Evolutionary conservation across 2,113 vertebrate species (phyloP).

Genomic region (Heptranchias perlo): DNA sequence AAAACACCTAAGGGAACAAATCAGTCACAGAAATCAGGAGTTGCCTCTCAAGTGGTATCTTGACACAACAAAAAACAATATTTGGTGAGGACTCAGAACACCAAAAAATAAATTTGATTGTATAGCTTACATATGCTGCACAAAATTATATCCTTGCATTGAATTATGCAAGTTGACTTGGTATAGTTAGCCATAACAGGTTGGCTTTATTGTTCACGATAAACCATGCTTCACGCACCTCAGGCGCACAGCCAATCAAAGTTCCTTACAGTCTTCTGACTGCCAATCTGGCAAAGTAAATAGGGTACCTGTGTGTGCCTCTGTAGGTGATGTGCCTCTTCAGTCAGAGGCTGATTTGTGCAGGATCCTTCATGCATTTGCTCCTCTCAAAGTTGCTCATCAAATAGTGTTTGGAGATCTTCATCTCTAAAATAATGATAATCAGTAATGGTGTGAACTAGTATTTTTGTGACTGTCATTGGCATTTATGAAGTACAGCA

Average conservation of each 20-base stretch:
- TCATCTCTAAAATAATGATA: too few relatives aligned
- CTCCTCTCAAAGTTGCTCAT: too few relatives aligned
- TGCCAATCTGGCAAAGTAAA: neutral
- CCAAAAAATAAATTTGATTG: neutral
- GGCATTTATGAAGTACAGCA: too few relatives aligned
- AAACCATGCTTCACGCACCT: neutral
- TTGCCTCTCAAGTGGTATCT: neutral
- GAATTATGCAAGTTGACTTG: neutral
- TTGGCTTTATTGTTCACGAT: neutral
- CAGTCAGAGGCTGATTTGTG: too few relatives aligned
- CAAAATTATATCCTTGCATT: neutral
- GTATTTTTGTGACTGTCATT: too few relatives aligned
- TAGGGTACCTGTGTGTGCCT: too few relatives aligned
- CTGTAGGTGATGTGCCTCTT: too few relatives aligned
- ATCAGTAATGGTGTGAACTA: too few relatives aligned
- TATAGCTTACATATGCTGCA: neutral
- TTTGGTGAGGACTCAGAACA: neutral
- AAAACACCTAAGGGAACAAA: neutral
- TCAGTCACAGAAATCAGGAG: neutral
- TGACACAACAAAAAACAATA: neutral
- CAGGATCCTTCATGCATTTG: too few relatives aligned
- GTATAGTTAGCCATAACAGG: neutral
- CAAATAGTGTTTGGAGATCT: too few relatives aligned
- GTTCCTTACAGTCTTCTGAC: neutral
- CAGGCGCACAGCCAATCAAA: neutral